These are phyloP conservation scores for Sycophila texana DNA, from an alignment of 2,888 invertebrate genomes.

Conservation along the genomic window DNA sequence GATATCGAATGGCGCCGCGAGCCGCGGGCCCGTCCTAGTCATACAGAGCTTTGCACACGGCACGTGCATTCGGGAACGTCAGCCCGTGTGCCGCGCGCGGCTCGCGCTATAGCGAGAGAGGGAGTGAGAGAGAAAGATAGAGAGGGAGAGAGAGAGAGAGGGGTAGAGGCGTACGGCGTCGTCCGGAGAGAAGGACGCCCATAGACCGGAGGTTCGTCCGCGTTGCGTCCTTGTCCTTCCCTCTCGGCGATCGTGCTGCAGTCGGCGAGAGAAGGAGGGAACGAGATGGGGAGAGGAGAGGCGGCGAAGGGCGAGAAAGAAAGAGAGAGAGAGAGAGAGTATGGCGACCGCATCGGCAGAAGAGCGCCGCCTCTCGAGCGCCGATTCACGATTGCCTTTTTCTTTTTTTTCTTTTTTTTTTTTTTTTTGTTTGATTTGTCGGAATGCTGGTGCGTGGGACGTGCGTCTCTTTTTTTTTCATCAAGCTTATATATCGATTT, in stretches of 20 bases:
- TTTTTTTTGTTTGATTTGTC: too few relatives aligned
- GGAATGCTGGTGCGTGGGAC: too few relatives aligned
- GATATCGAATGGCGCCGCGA: slow-evolving; percentile 74
- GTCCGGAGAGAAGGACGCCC: not conserved
- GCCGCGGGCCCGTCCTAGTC: slow-evolving; percentile 74
- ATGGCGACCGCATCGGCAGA: not conserved
- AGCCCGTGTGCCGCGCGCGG: too few relatives aligned
- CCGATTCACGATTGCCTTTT: not conserved
- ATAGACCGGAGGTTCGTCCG: not conserved
- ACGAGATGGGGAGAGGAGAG: not conserved
- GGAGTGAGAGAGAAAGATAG: slow-evolving; percentile 13
- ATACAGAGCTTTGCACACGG: slow-evolving; percentile 75
- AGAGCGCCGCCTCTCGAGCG: not conserved
- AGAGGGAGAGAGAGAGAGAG: not conserved
- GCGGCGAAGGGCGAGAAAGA: slow-evolving; percentile 6
- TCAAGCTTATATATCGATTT: too few relatives aligned
- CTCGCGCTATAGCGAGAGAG: too few relatives aligned
- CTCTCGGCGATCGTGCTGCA: not conserved
- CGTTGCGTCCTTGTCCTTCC: not conserved
- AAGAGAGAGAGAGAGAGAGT: slow-evolving; percentile 1
- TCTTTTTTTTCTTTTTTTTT: too few relatives aligned
- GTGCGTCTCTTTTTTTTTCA: too few relatives aligned
- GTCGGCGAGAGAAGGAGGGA: not conserved
- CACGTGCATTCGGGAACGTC: slow-evolving; percentile 64
- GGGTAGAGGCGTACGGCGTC: not conserved